Base-by-base conservation (phyloP, 1,140 invertebrate species). In the Himalopsyche phryganea region DNA sequence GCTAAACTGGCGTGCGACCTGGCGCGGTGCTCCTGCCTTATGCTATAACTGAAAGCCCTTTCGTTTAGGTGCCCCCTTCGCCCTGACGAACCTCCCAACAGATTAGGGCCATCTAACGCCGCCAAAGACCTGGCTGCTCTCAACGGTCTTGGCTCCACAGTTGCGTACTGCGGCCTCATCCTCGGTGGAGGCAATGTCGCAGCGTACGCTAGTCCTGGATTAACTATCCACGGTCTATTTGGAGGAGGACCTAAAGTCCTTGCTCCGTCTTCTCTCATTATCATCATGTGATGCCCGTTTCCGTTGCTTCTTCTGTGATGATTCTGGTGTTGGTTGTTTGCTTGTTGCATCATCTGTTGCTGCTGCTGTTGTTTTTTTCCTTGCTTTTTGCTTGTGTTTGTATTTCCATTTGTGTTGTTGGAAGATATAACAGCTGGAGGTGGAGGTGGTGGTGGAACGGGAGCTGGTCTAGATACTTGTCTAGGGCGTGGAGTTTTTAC, bases 31-130 rank as follows among this genome's bases (percentile, higher is more conserved):
- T 95, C 92, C 68, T 95, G 92, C 45, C 92, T 79, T 66, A 96
- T 96, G 47, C 92, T 94, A 74, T 96, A 94, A 10, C 91, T 93
- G 69, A 96, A 96, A 13, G 93, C 93, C 44, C 92, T 77, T 71
- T 96, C 93, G 71, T 96, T 96, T 50, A 96, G 73, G 69, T 96
- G 92, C 0, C 92, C 92, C 67, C 94, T 93, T 67, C 92, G 87
- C 45, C 89, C 80, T 69, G 96, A 94, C 0, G 91, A 92, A 33
- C 89, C 90, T 32, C 90, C 92, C 23, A 28, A 28, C 6, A 87
- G 83, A 42, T 83, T 81, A 0, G 80, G 77, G 62, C 77, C 79
- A 58, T 80, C 83, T 57, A 82, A 69, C 2, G 80, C 83, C 0
- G 88, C 91, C 58, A 90, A 89, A n/a, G 90, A 90, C n/a, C 87